These are phyloP conservation scores for Cephus rjabovi DNA, from an alignment of 2,888 invertebrate genomes.

Conservation along the genomic window DNA sequence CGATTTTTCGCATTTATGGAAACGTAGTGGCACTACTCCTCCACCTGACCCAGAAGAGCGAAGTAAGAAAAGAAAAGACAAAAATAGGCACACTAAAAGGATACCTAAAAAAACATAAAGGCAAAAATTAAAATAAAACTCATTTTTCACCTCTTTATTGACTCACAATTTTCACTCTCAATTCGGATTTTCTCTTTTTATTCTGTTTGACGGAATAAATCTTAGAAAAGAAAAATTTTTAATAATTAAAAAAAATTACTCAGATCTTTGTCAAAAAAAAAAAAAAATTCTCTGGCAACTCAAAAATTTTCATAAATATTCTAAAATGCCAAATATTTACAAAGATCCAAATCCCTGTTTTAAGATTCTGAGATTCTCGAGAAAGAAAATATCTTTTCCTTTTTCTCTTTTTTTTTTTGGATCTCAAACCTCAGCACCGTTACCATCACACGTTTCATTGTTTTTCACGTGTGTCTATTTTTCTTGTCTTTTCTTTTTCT, in stretches of 20 bases:
- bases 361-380: not conserved
- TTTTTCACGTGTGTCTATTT: not conserved
- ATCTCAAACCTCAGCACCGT: not conserved
- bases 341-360: not conserved
- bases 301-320: not conserved
- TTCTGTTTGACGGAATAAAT: no score
- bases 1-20: constrained; percentile 25
- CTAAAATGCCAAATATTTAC: not conserved
- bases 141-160: not conserved
- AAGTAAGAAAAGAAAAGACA: not conserved
- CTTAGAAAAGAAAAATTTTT: no score
- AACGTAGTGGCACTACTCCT: not conserved
- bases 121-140: not conserved
- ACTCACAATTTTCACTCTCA: not conserved
- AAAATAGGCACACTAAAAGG: not conserved
- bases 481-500: not conserved
- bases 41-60: not conserved
- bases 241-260: no score
- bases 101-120: not conserved
- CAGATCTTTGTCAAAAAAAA: no score
- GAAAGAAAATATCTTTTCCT: not conserved
- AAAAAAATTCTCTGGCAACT: not conserved
- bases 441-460: not conserved
- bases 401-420: not conserved
- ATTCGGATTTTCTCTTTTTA: not conserved